Conservation (phyloP, 23 tunicate genomes). For the Corella eumyota region DNA sequence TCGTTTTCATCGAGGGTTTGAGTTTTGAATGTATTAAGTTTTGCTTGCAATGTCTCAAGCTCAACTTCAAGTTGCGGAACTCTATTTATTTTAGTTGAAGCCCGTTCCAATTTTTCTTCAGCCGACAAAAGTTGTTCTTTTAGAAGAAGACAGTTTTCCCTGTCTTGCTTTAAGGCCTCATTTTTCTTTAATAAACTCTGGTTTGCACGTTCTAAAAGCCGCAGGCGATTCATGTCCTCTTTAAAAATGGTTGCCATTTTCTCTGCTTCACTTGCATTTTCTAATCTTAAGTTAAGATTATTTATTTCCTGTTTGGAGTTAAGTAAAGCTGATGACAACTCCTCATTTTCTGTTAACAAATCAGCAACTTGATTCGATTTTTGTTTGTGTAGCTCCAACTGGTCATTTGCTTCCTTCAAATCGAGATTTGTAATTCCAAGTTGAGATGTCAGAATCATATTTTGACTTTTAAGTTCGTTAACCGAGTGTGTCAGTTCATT, state of each 20-base stretch:
- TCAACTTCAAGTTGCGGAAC: constrained; percentile 17
- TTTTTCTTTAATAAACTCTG: constrained; percentile 5
- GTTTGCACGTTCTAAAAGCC: constrained; percentile 11
- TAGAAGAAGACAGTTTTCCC: constrained; percentile 35
- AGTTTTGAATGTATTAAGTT: constrained; percentile 14
- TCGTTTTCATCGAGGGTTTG: not conserved
- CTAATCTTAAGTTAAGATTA: constrained; percentile 2
- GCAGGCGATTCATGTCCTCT: constrained; percentile 34
- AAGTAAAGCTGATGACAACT: no score
- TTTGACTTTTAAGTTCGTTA: no score
- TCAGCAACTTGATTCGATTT: no score
- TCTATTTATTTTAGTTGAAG: constrained; percentile 12
- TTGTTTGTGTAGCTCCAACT: no score
- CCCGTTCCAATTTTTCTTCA: constrained; percentile 25
- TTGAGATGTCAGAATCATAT: no score
- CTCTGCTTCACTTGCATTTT: constrained; percentile 11
- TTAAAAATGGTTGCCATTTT: constrained; percentile 16
- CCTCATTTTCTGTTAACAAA: no score
- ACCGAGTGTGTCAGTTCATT: no score
- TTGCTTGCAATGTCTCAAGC: constrained; percentile 21
- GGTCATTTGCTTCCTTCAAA: no score
- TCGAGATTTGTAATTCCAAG: no score
- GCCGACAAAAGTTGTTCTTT: constrained; percentile 43
- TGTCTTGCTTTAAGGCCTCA: constrained; percentile 15
- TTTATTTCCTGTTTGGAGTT: constrained; percentile 1